Evolutionary conservation across 2,797 vertebrate genomes (phyloP).

Genomic region (Cuculus canorus): DNA sequence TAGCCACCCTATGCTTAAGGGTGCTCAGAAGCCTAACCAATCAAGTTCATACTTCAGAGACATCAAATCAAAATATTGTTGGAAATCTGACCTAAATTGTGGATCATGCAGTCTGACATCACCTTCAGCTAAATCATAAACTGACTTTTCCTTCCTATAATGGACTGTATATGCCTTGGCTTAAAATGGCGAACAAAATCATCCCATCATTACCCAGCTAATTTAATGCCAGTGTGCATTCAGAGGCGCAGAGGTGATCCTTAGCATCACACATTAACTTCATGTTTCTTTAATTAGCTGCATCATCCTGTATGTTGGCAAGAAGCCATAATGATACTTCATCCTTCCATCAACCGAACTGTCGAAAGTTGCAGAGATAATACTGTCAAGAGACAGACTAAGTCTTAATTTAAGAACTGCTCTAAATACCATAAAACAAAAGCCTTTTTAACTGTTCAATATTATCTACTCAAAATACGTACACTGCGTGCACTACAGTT

Average conservation of each 20-base stretch:
- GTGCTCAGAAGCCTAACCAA: neutral
- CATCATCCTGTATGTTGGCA: slow-evolving; percentile 6
- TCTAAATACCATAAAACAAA: neutral
- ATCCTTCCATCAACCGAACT: neutral
- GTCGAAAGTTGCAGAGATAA: neutral
- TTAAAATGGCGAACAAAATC: slow-evolving; percentile 19
- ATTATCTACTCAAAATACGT: neutral
- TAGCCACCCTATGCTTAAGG: neutral
- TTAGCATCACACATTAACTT: slow-evolving; percentile 11
- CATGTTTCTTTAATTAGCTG: slow-evolving; percentile 52
- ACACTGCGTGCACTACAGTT: neutral
- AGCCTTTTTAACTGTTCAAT: neutral
- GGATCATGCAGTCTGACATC: neutral
- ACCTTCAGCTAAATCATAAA: neutral
- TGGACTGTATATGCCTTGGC: neutral
- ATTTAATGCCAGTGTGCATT: slow-evolving; percentile 26
- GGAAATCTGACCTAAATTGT: slow-evolving; percentile 33
- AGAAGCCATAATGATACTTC: neutral
- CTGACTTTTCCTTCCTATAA: slow-evolving; percentile 40
- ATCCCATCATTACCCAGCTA: slow-evolving; percentile 7
- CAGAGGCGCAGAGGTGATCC: slow-evolving; percentile 15
- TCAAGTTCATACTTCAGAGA: neutral
- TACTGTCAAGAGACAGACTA: neutral
- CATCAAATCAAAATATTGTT: slow-evolving; percentile 22
- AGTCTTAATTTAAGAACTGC: slow-evolving; percentile 21